Base-by-base conservation (phyloP, 2,888 invertebrate species). In the Patella caerulea region DNA sequence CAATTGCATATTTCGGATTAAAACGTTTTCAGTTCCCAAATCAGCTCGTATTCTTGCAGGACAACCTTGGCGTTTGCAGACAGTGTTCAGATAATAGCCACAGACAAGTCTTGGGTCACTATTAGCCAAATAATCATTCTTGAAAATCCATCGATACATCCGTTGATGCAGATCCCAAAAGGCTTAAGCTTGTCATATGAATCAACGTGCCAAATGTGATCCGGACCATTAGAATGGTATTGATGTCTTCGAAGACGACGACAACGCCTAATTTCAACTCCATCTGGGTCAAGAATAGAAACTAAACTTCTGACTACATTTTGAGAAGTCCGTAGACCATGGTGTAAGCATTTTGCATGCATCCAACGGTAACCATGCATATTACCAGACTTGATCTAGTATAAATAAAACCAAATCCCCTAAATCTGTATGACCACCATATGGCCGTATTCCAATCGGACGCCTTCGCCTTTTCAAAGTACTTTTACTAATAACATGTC, bases 131-230 rank as follows among this genome's bases (percentile, higher is more conserved):
- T 78, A 24, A 84, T 71, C 24, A 81, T 72, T 24, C 81, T 72
- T 9, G 84, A 81, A 74, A 77, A 84, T 11, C 82, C 81, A 77
- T 84, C 81, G 15, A 83, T 81, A 70, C 81, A 83, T 12, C 84
- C 84, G 72, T 81, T 82, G 45, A 85, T 80, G 59, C 82, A 83
- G 19, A 84, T 78, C 2, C 85, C 83, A 76, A 52, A 85, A 17
- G 82, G 83, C 53, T 81, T 81, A 24, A 83, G 73, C 71, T 84
- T 85, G 24, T 84, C 85, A 77, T 83, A 84, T 0, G 76, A 74
- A 74, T 84, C 83, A 3, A 85, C 29, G 73, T 84, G 84, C 83
- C 83, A 84, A 53, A 82, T 54, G 55, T 71, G 78, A 45, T 84
- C 82, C 19, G 84, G 84, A 3, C 83, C 82, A 65, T 74, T 56